phyloP scores from a whole-genome alignment of 2,797 vertebrate species.

The Oreochromis grahami region DNA sequence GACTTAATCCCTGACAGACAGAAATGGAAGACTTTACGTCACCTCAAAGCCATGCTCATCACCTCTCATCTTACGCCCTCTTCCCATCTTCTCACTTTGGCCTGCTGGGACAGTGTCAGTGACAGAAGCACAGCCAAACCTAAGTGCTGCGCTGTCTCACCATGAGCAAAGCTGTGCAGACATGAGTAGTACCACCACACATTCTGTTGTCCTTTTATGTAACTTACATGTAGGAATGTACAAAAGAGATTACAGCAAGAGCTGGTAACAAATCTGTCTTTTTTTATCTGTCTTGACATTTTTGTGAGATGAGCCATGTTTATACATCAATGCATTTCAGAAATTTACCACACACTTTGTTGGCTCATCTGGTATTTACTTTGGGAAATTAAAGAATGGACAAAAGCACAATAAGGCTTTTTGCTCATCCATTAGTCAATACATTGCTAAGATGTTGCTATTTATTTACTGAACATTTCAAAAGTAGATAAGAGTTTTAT shows the following conservation, averaged over 20 bases:
- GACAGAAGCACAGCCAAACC: conserved; percentile 13
- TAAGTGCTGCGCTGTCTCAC: not conserved
- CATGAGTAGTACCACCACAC: not conserved
- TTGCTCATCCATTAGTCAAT: not conserved
- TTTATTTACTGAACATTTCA: not conserved
- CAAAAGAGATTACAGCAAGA: not conserved
- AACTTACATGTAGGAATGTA: not conserved
- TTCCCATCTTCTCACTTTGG: not conserved
- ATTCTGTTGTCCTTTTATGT: not conserved
- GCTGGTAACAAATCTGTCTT: not conserved
- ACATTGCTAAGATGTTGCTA: not conserved
- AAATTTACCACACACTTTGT: not conserved
- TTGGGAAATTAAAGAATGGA: not conserved
- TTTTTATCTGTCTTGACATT: not conserved
- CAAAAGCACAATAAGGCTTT: not conserved
- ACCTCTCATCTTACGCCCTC: conserved; percentile 18
- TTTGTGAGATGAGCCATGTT: not conserved
- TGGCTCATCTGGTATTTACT: not conserved
- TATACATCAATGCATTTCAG: not conserved
- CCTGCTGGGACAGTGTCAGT: conserved; percentile 5
- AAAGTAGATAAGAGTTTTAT: not conserved
- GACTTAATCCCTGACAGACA: conserved; percentile 1
- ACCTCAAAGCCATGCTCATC: conserved; percentile 34
- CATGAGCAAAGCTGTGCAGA: not conserved
- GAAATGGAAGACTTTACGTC: conserved; percentile 39